A percentile compares a stretch with the other conserved stretches of the same genome.
Evolutionary conservation across 2,113 vertebrate genomes (phyloP).

Genomic region (Ptyas mucosa): DNA sequence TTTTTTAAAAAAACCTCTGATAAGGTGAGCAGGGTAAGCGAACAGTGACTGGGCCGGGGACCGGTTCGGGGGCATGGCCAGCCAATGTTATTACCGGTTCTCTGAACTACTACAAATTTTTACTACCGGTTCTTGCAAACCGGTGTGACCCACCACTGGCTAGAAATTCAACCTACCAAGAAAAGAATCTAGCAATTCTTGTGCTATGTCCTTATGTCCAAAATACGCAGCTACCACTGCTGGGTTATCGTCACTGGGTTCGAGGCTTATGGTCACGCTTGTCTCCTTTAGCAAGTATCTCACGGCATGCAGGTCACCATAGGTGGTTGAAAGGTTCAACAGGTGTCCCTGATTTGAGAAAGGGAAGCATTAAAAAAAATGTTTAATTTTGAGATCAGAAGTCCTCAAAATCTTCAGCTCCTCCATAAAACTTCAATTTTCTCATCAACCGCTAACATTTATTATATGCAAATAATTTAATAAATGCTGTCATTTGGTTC

Average conservation of each 20-base stretch:
- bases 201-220: constrained; percentile 77
- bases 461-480: background rate
- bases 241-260: constrained; percentile 80
- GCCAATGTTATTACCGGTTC: too few relatives aligned
- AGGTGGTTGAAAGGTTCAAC: constrained; percentile 77
- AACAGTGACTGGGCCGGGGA: too few relatives aligned
- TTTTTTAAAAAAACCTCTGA: too few relatives aligned
- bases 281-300: constrained; percentile 81
- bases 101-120: too few relatives aligned
- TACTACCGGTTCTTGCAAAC: too few relatives aligned
- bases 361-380: background rate
- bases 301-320: constrained; percentile 80
- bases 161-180: constrained; percentile 66
- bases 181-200: constrained; percentile 83
- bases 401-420: background rate
- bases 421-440: background rate
- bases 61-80: too few relatives aligned
- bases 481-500: background rate
- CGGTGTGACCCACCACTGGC: too few relatives aligned
- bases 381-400: background rate
- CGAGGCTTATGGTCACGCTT: constrained; percentile 68
- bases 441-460: background rate
- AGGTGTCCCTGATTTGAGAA: constrained; percentile 64
- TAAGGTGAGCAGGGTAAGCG: too few relatives aligned
- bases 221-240: constrained; percentile 82